phyloP scores from a whole-genome alignment of 1,140 invertebrate genomes.

The Trigoniulus corallinus region DNA sequence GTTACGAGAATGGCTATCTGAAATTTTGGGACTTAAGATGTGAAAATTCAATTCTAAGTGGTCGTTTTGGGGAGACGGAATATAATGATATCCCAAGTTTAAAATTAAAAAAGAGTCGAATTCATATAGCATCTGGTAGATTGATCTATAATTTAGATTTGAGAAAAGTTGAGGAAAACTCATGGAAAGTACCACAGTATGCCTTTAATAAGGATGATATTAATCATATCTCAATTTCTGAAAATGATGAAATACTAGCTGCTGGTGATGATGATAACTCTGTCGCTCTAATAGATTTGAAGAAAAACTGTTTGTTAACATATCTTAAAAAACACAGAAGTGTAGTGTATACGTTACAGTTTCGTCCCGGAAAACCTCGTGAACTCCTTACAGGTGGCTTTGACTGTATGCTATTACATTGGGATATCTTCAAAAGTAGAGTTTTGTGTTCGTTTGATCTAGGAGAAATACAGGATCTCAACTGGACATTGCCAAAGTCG shows the following conservation, averaged over 20 bases:
- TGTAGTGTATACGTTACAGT: not conserved
- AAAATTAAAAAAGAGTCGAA: not conserved
- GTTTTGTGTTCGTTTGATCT: not conserved
- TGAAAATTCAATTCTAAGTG: not conserved
- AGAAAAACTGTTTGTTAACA: not conserved
- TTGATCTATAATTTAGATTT: not conserved
- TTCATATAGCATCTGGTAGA: not conserved
- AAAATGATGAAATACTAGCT: not conserved
- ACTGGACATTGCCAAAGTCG: not conserved
- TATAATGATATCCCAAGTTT: not conserved
- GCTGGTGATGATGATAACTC: not conserved
- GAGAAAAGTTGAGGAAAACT: not conserved
- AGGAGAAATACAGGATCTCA: not conserved
- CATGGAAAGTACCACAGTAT: not conserved
- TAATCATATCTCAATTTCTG: not conserved
- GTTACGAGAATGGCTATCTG: not conserved
- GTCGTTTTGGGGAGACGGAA: not conserved
- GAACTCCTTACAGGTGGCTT: not conserved
- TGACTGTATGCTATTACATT: not conserved
- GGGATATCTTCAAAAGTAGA: not conserved
- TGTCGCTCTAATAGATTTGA: not conserved
- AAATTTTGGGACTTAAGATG: not conserved
- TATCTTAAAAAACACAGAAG: not conserved
- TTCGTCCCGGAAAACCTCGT: not conserved
- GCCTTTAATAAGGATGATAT: not conserved